Evolutionary conservation across 1,140 invertebrate species (phyloP), one percentile per base, ranked within the genome.

Genomic region (Laupala kohalensis): DNA sequence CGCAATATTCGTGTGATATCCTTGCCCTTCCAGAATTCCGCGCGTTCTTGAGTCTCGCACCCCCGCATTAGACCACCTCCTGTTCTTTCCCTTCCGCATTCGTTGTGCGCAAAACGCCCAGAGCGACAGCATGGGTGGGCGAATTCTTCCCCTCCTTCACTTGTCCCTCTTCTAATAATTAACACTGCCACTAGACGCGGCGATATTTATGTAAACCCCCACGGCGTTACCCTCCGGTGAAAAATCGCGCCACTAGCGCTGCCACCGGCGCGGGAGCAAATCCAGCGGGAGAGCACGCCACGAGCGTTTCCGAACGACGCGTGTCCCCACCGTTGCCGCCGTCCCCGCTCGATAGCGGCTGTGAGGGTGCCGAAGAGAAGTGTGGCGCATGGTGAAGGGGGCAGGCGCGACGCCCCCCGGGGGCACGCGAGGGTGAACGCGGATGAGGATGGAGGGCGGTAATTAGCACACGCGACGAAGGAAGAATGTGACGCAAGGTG

Each of bases 111-210:
- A 19, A 53, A 13, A 19, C 1, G 4, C 37, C 9, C 37, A 4
- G 9, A 9, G 37, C 37, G 37, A 1, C 4, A 9, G 1, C 37
- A 0, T 13, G 37, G 37, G 9, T 13, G 37, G 1, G 4, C 37
- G 37, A 19, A 68, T 25, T 26, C 67, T 68, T 13, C 67, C 27
- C 25, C 6, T 25, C 67, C 28, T 19, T 25, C 6, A 1, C 24
- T 25, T 4, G 2, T 15, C 67, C 30, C 62, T 64, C 69, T 25
- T 64, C 69, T 25, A 71, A 71, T 71, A 71, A 71, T 71, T 71
- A 71, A 71, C 70, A 71, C 28, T 30, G 63, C 70, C 70, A 71
- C 23, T 30, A 71, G 64, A 23, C 70, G 70, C n/a, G n/a, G n/a
- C n/a, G 62, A 71, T 65, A 71, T 71, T 64, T 64, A 70, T 63